These are phyloP conservation scores for Gopherus flavomarginatus DNA, from an alignment of 2,113 vertebrate species.

Conservation along the genomic window DNA sequence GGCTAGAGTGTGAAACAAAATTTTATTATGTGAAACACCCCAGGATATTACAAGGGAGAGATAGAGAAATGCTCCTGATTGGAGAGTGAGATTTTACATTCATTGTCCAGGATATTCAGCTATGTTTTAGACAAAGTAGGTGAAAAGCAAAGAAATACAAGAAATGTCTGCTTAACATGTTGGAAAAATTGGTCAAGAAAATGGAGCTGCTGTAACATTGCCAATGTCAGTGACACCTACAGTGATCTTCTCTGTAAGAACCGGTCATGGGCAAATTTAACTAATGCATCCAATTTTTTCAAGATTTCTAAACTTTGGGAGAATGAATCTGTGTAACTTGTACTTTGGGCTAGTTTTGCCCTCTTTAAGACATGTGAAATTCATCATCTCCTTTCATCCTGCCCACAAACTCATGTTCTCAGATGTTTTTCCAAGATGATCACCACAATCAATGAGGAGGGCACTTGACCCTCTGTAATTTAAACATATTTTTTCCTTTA, in stretches of 20 bases:
- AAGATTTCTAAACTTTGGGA: background rate
- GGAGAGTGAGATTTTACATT: background rate
- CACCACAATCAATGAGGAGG: background rate
- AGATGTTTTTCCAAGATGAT: background rate
- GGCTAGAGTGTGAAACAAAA: background rate
- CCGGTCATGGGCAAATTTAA: background rate
- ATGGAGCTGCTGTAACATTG: background rate
- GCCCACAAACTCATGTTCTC: background rate
- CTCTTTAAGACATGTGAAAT: background rate
- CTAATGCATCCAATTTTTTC: background rate
- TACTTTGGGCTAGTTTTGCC: background rate
- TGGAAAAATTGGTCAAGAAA: background rate
- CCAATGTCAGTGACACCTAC: background rate
- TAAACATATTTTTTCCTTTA: background rate
- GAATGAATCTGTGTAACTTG: background rate
- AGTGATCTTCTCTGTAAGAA: background rate
- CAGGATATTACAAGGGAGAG: background rate
- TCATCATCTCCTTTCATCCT: background rate
- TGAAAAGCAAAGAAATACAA: background rate
- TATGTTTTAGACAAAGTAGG: background rate
- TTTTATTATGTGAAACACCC: background rate
- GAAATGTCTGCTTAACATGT: background rate
- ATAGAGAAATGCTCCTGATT: background rate
- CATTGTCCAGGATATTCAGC: background rate
- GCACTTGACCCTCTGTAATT: background rate